phyloP scores from a whole-genome alignment of 2,797 vertebrate species.

The Monodelphis domestica region DNA sequence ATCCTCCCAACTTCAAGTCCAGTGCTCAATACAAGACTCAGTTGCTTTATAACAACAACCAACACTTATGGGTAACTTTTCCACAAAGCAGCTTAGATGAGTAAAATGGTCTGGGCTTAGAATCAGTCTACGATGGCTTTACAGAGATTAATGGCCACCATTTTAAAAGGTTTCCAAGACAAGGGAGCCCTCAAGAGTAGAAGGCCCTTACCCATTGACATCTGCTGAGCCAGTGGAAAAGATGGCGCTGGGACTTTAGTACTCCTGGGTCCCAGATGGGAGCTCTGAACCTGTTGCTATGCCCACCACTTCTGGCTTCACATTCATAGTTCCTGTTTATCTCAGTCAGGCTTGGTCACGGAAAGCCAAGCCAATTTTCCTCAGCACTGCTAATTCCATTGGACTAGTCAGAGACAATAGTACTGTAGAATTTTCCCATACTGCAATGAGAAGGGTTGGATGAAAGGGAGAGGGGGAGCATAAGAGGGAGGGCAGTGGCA shows the following conservation, averaged over 20 bases:
- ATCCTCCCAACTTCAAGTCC: not conserved
- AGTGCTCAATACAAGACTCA: not conserved
- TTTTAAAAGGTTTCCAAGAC: slow-evolving; percentile 7
- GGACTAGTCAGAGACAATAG: not conserved
- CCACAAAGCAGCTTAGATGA: slow-evolving; percentile 13
- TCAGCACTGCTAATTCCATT: not conserved
- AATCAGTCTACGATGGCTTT: slow-evolving; percentile 52
- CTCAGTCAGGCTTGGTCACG: not conserved
- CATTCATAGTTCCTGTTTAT: not conserved
- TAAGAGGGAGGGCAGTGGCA: not conserved
- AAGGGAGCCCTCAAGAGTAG: not conserved
- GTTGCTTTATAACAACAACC: not conserved
- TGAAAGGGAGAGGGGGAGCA: fast-evolving
- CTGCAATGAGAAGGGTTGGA: not conserved
- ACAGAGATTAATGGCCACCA: slow-evolving; percentile 28
- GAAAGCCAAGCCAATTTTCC: not conserved
- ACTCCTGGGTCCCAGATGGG: not conserved
- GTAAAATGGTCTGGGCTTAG: not conserved
- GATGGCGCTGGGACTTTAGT: not conserved
- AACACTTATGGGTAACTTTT: slow-evolving; percentile 8
- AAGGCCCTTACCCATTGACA: fast-evolving
- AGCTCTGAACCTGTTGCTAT: not conserved
- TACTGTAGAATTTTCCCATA: not conserved
- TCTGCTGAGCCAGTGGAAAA: not conserved
- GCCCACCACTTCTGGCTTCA: not conserved